These are phyloP conservation scores for Exocentrus adspersus DNA, from an alignment of 2,888 invertebrate species.

Conservation along the genomic window DNA sequence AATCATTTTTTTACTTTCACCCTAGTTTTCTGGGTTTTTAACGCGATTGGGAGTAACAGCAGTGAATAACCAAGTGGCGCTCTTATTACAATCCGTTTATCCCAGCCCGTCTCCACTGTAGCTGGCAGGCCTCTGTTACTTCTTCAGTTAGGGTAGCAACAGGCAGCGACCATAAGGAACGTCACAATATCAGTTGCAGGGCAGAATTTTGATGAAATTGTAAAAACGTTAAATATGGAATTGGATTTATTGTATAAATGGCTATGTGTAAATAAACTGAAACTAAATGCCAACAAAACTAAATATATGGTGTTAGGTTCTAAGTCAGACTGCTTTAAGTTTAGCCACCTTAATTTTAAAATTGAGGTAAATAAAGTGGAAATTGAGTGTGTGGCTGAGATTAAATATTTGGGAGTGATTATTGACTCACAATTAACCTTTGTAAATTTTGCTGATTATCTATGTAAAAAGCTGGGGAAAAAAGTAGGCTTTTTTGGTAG, in stretches of 20 bases:
- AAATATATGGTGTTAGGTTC: not conserved
- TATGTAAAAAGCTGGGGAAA: not conserved
- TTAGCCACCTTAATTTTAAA: not conserved
- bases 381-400: not conserved
- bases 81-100: too few species aligned
- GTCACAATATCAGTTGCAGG: conserved; percentile 8
- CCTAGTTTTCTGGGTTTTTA: too few species aligned
- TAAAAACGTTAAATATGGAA: conserved; percentile 20
- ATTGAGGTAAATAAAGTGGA: not conserved
- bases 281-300: not conserved
- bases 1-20: too few species aligned
- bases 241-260: not conserved
- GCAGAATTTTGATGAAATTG: conserved; percentile 12
- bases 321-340: not conserved
- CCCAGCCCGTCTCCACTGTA: too few species aligned
- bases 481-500: not conserved
- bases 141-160: too few species aligned
- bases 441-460: not conserved
- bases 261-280: conserved; percentile 16
- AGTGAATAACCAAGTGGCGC: too few species aligned
- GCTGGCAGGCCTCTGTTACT: too few species aligned
- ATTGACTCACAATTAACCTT: not conserved
- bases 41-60: too few species aligned
- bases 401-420: not conserved
- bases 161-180: too few species aligned